These are phyloP conservation scores for Clepsis dumicolana DNA, from an alignment of 2,888 invertebrate species.

Conservation along the genomic window DNA sequence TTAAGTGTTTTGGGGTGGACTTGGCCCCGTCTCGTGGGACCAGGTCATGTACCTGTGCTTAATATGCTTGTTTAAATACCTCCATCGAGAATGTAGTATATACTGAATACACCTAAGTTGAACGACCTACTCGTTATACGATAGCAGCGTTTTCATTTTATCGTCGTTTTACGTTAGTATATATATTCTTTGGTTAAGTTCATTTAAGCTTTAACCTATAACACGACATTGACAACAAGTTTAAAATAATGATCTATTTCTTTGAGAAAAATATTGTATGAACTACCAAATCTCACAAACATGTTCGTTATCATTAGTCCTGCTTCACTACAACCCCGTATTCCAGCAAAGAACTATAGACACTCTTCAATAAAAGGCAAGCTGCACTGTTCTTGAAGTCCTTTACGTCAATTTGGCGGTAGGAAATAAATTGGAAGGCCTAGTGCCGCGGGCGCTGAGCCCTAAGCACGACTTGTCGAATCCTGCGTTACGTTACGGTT, in stretches of 20 bases:
- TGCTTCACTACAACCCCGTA: neutral
- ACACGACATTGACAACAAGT: too few relatives aligned
- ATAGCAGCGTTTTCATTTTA: too few relatives aligned
- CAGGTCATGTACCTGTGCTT: neutral
- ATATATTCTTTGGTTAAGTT: too few relatives aligned
- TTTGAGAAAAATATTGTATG: too few relatives aligned
- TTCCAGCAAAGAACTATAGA: neutral
- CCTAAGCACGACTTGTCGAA: too few relatives aligned
- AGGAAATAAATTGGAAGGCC: conserved; percentile 41
- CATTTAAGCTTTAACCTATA: too few relatives aligned
- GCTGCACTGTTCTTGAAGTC: conserved; percentile 15
- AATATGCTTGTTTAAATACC: neutral
- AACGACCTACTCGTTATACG: too few relatives aligned
- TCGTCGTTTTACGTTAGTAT: too few relatives aligned
- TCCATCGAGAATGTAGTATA: neutral
- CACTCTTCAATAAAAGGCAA: neutral
- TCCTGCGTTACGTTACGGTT: too few relatives aligned
- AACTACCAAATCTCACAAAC: too few relatives aligned
- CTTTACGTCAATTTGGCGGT: conserved; percentile 40
- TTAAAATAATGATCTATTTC: too few relatives aligned
- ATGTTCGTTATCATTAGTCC: too few relatives aligned
- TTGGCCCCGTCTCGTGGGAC: neutral
- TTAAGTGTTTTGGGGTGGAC: conserved; percentile 34
- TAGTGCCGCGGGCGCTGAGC: conserved; percentile 37
- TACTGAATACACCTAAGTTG: neutral